Base-by-base conservation (phyloP, 2,888 invertebrate genomes). In the Callimorpha dominula region DNA sequence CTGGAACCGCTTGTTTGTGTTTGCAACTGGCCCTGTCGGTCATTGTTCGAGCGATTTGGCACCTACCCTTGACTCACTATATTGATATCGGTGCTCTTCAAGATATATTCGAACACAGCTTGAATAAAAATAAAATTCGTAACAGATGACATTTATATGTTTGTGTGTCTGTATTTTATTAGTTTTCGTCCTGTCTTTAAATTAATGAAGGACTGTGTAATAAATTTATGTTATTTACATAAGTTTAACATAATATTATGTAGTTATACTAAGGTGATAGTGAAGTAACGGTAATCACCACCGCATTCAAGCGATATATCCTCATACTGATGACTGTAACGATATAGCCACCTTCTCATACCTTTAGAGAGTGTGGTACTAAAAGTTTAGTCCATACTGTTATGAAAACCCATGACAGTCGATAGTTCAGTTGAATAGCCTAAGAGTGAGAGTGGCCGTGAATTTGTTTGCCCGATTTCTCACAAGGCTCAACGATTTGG, bases 21-120 rank as follows among this genome's bases (percentile, higher is more conserved):
- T 68, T 74, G 77, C 73, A 81, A 79, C 81, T 80, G 71, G 79
- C 74, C 75, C 75, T 78, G 74, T 83, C 81, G 82, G 84, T 86
- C 82, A 82, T 83, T 84, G 82, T 84, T 81, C 72, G 80, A 82
- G 77, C 73, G 76, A 84, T 84, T 86, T 86, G 78, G 81, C 79
- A 80, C 81, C 71, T 76, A 60, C 60, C 71, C 78, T 69, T 80
- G 78, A 80, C 81, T 84, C 83, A 82, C 75, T 68, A 74, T 73
- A 70, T 76, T 81, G 80, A 83, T 83, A 78, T 74, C 76, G 78
- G 77, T 75, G 76, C 71, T 74, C 74, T 79, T 54, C 15, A 69
- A 74, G 60, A 74, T 77, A 81, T 77, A 75, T 78, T 78, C 68
- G 64, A 68, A 77, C 77, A 68, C 75, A 72, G 68, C 67, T 82